phyloP scores from a whole-genome alignment of 2,113 vertebrate genomes.

The Phainopepla nitens region DNA sequence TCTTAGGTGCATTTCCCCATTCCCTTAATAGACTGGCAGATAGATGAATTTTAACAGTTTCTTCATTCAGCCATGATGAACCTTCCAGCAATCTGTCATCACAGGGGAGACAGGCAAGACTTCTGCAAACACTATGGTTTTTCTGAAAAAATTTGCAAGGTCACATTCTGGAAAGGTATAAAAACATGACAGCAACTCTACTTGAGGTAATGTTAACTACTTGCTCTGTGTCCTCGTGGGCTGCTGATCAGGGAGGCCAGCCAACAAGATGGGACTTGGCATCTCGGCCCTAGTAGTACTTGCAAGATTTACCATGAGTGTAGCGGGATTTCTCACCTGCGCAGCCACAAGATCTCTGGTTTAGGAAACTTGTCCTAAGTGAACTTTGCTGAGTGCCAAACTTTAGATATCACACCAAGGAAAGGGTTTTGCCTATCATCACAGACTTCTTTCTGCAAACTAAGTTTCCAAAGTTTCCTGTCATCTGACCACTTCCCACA shows the following conservation, averaged over 20 bases:
- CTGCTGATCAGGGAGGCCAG: background rate
- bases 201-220: background rate
- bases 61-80: background rate
- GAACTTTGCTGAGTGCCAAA: background rate
- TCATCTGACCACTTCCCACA: background rate
- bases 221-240: background rate
- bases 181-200: background rate
- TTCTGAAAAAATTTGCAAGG: background rate
- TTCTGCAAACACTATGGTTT: background rate
- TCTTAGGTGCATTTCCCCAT: background rate
- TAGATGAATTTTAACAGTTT: slow-evolving; percentile 3
- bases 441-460: background rate
- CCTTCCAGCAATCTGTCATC: slow-evolving; percentile 23
- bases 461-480: background rate
- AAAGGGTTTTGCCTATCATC: background rate
- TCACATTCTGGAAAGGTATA: background rate
- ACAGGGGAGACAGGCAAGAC: background rate
- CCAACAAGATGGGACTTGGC: background rate
- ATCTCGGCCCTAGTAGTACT: background rate
- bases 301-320: background rate
- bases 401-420: background rate
- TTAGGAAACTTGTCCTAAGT: background rate
- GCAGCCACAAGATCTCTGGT: background rate
- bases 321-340: background rate
- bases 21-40: slow-evolving; percentile 6